These are phyloP conservation scores for Dreissena rostriformis DNA, from an alignment of 1,140 invertebrate species.

Conservation along the genomic window DNA sequence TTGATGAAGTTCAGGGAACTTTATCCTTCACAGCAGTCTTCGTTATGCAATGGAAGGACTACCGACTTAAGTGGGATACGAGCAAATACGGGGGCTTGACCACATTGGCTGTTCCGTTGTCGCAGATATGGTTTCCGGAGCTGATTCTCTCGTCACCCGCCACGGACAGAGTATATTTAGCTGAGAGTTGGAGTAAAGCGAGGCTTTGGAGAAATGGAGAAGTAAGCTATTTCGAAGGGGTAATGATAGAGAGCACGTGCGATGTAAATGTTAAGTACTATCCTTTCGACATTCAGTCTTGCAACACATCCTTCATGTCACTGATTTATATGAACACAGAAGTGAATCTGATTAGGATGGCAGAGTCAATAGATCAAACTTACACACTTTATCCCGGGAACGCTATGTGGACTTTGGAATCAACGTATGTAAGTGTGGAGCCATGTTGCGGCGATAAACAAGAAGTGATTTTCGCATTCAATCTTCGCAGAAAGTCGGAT, in stretches of 20 bases:
- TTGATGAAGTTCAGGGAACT: conserved; percentile 54
- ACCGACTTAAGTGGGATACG: conserved; percentile 3
- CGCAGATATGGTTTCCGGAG: conserved; percentile 55
- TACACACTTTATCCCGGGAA: not conserved
- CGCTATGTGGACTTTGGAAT: not conserved
- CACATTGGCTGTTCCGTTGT: conserved; percentile 7
- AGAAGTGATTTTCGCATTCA: conserved; percentile 11
- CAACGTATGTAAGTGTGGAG: not conserved
- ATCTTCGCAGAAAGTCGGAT: conserved; percentile 66
- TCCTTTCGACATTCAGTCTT: too few relatives aligned
- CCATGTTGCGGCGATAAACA: not conserved
- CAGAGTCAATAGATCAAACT: not conserved
- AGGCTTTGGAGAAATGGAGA: not conserved
- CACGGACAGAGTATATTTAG: conserved; percentile 3
- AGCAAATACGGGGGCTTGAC: not conserved
- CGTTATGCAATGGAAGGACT: conserved; percentile 25
- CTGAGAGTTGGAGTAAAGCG: conserved; percentile 19
- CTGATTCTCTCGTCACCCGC: conserved; percentile 31
- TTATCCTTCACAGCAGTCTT: conserved; percentile 46
- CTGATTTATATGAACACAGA: conserved; percentile 85
- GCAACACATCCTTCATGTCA: conserved; percentile 71
- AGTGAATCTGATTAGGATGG: conserved; percentile 4
- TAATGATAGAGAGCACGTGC: conserved; percentile 93
- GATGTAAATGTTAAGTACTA: too few relatives aligned
- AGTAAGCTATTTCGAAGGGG: conserved; percentile 6